Conservation (phyloP, 2,888 invertebrate species). For the Cryptus viduatorius region DNA sequence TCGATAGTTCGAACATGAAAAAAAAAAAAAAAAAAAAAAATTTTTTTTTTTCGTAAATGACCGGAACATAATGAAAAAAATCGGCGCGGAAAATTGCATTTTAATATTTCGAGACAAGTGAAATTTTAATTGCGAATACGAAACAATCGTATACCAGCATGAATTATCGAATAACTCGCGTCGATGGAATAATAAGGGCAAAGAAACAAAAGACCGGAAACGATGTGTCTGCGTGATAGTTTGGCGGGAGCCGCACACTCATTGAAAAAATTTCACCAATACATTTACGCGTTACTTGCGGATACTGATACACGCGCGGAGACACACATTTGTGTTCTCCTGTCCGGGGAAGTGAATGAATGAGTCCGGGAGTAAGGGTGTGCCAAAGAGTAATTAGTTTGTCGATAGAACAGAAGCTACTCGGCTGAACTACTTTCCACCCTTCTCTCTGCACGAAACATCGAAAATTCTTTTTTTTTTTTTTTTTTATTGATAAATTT, state of each 20-base stretch:
- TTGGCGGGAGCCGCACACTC: not conserved
- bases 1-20: slow-evolving; percentile 37
- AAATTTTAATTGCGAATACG: not conserved
- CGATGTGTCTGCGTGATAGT: slow-evolving; percentile 18
- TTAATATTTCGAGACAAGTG: not conserved
- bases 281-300: slow-evolving; percentile 60
- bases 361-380: slow-evolving; percentile 69
- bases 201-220: slow-evolving; percentile 4
- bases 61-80: not conserved
- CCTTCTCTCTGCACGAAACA: slow-evolving; percentile 35
- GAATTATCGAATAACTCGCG: not conserved
- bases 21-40: too few relatives aligned
- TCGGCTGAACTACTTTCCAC: slow-evolving; percentile 47
- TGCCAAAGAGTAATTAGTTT: slow-evolving; percentile 82
- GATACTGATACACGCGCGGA: slow-evolving; percentile 26
- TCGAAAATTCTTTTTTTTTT: not conserved
- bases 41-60: not conserved
- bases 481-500: not conserved
- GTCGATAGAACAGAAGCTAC: slow-evolving; percentile 77
- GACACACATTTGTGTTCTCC: slow-evolving; percentile 49
- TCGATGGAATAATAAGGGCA: not conserved
- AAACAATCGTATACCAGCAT: not conserved
- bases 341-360: slow-evolving; percentile 71
- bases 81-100: not conserved
- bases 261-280: not conserved